Conservation (phyloP, 30 jellyfish, hydroid and myxozoan species). For the Cassiopea andromeda region DNA sequence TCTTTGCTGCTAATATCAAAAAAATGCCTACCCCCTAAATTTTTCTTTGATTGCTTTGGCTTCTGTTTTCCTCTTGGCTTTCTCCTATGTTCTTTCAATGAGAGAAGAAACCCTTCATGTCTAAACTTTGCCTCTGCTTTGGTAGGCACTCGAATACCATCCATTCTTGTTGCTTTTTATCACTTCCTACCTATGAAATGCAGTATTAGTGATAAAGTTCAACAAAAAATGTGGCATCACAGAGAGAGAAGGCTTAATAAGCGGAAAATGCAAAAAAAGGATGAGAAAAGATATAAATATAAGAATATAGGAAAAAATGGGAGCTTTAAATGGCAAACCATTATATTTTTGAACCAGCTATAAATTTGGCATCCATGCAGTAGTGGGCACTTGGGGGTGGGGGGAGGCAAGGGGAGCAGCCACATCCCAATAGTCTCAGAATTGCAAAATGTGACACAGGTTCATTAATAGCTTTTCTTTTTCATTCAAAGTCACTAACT, state of each 20-base stretch:
- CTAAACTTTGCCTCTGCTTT: slow-evolving; percentile 32
- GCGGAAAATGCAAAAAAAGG: too few relatives aligned
- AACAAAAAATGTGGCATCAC: background rate
- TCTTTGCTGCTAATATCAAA: background rate
- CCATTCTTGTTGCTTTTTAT: background rate
- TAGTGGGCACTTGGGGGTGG: too few relatives aligned
- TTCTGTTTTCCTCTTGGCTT: background rate
- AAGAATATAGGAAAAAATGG: too few relatives aligned
- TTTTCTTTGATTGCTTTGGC: background rate
- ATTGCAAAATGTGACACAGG: too few relatives aligned
- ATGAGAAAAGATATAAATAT: too few relatives aligned
- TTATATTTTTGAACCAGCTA: too few relatives aligned
- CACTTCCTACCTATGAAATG: background rate
- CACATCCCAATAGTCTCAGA: too few relatives aligned
- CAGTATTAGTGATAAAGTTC: background rate
- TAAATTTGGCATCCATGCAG: too few relatives aligned
- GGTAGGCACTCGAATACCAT: slow-evolving; percentile 26
- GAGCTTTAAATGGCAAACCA: too few relatives aligned
- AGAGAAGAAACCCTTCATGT: background rate
- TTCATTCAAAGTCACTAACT: too few relatives aligned
- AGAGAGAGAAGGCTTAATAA: background rate
- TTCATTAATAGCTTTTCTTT: too few relatives aligned
- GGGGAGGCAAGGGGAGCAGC: too few relatives aligned
- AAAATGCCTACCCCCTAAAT: background rate
- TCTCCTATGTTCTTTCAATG: background rate